Evolutionary conservation across 2,113 vertebrate species (phyloP), one percentile per base, ranked within the genome.

Genomic region (Corydoras maculifer): DNA sequence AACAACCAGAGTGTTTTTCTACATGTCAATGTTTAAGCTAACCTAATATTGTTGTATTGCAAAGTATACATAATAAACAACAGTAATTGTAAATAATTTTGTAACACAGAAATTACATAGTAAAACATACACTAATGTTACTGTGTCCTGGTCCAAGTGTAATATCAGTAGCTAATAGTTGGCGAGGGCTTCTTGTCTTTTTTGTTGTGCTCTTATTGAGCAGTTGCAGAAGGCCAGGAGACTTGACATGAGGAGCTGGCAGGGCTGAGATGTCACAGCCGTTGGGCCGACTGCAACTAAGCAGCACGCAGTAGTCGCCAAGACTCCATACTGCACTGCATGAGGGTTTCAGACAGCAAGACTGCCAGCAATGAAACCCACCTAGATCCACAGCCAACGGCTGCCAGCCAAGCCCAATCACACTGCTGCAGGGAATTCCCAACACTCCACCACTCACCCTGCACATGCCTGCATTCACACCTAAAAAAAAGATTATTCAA

Each of bases 241-340:
- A 89, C 72, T 87, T 83, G 62, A 77, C 49, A 58, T 87, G 54
- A 2, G 88, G 84, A 51, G 81, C 82, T 0, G 89, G 87, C 61
- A 90, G 77, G 1, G 11, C 71, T 1, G 70, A 10, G 79, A 90
- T 83, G 51, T 58, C 30, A 70, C 90, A 91, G 7, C 86, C 85
- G 0, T 69, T 10, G 0, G 15, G 35, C 1, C 14, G 69, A 6
- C 74, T 61, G 79, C 90, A 91, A 57, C 73, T 70, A 49, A 91
- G 88, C 4, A 89, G 84, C 15, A 89, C 85, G 2, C 90, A 91
- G 63, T 68, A 82, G 1, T 88, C 87, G 0, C 86, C 87, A 0
- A 87, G 74, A 81, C 86, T 89, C 90, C 90, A 91, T 53, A 87
- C 86, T 0, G 88, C 90, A 0, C 54, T 62, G 74, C 90, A 91